phyloP scores from a whole-genome alignment of 2,113 vertebrate genomes.

The Corvus hawaiiensis region DNA sequence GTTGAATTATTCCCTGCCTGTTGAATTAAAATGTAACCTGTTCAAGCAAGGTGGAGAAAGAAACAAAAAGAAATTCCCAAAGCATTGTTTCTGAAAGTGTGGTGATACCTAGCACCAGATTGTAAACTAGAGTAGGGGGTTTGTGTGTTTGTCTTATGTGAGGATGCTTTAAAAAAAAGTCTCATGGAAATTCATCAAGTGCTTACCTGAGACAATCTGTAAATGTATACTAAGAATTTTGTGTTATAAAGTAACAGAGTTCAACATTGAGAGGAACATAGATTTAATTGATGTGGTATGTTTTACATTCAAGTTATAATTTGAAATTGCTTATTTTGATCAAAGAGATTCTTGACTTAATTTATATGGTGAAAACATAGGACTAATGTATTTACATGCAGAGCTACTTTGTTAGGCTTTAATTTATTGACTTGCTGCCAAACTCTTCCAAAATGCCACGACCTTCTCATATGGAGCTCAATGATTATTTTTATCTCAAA shows the following conservation, averaged over 20 bases:
- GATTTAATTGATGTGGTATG: background rate
- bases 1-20: background rate
- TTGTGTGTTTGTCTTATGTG: background rate
- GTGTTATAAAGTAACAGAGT: background rate
- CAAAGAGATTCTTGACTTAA: background rate
- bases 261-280: background rate
- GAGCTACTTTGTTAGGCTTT: background rate
- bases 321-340: background rate
- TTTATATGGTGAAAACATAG: background rate
- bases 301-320: background rate
- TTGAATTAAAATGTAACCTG: background rate
- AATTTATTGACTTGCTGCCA: constrained; percentile 18
- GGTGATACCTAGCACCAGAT: background rate
- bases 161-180: background rate
- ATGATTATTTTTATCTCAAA: background rate
- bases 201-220: background rate
- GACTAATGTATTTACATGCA: background rate
- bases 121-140: background rate
- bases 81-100: background rate
- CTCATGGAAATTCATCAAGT: background rate
- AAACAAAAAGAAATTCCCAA: background rate
- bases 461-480: constrained; percentile 27
- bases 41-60: background rate
- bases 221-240: background rate
- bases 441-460: constrained; percentile 7